A percentile compares a stretch with the other conserved stretches of the same genome.
Evolutionary conservation across 2,113 vertebrate genomes (phyloP).

Genomic region (Plestiodon gilberti): DNA sequence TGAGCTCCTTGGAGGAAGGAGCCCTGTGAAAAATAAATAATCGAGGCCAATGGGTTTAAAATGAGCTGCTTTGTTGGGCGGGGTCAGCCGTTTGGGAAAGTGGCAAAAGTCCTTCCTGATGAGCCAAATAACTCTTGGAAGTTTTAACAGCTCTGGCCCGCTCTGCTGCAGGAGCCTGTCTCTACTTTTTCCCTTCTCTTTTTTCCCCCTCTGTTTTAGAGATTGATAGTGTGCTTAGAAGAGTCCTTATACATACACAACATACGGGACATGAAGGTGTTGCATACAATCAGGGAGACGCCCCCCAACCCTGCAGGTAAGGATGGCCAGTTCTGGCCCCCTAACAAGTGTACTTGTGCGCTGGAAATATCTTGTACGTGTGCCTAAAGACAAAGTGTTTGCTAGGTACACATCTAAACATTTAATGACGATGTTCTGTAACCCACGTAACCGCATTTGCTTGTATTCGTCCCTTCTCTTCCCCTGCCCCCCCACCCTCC

Average conservation of each 20-base stretch:
- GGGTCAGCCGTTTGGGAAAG: not conserved
- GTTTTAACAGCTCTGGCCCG: not conserved
- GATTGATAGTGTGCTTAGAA: conserved; percentile 97
- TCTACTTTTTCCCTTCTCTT: not conserved
- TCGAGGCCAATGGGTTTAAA: not conserved
- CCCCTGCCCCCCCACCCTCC: too few species aligned
- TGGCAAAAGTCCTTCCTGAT: too few species aligned
- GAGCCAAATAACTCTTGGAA: not conserved
- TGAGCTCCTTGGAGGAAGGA: too few species aligned
- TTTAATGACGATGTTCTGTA: too few species aligned
- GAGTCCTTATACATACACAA: conserved; percentile 99
- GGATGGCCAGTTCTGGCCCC: not conserved
- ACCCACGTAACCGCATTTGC: too few species aligned
- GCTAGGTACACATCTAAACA: not conserved
- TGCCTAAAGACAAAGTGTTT: not conserved
- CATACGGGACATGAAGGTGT: conserved; percentile 99
- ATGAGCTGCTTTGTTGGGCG: too few species aligned
- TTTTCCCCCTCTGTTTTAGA: conserved; percentile 68
- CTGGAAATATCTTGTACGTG: not conserved
- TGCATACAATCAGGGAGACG: conserved; percentile 98
- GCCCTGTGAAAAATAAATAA: too few species aligned
- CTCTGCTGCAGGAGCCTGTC: not conserved
- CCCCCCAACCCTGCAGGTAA: conserved; percentile 95
- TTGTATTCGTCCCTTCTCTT: too few species aligned
- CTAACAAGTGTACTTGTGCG: too few species aligned